A percentile compares a stretch with the other conserved stretches of the same genome.
Evolutionary conservation across 2,113 vertebrate genomes (phyloP).

Genomic region (Pyrgilauda ruficollis): DNA sequence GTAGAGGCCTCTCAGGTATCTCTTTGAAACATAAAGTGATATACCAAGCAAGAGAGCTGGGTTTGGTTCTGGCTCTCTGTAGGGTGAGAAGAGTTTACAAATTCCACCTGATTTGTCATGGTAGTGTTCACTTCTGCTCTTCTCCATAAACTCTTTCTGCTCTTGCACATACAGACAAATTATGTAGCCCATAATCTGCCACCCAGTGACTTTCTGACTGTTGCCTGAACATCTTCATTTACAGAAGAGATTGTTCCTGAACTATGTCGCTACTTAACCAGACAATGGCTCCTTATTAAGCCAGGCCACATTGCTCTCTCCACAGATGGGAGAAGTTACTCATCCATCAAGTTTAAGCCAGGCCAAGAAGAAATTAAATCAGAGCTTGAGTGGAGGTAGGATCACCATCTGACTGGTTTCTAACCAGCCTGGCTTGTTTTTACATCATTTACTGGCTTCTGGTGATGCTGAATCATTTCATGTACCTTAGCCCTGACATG

Average conservation of each 20-base stretch:
- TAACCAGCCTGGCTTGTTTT: neutral
- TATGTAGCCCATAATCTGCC: neutral
- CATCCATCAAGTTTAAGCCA: neutral
- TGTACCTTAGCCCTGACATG: neutral
- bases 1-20: neutral
- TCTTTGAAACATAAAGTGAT: neutral
- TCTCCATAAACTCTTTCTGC: neutral
- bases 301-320: accelerated
- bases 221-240: neutral
- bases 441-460: neutral
- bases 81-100: neutral
- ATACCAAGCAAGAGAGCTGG: neutral
- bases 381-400: accelerated
- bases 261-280: accelerated
- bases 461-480: neutral
- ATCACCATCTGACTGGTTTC: neutral
- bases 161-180: neutral
- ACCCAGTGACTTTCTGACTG: neutral
- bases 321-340: neutral
- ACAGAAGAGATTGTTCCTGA: neutral
- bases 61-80: neutral
- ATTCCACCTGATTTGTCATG: accelerated
- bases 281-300: neutral
- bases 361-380: neutral
- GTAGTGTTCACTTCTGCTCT: accelerated